Conservation (phyloP, 2,888 invertebrate species). For the Leucozona laternaria region DNA sequence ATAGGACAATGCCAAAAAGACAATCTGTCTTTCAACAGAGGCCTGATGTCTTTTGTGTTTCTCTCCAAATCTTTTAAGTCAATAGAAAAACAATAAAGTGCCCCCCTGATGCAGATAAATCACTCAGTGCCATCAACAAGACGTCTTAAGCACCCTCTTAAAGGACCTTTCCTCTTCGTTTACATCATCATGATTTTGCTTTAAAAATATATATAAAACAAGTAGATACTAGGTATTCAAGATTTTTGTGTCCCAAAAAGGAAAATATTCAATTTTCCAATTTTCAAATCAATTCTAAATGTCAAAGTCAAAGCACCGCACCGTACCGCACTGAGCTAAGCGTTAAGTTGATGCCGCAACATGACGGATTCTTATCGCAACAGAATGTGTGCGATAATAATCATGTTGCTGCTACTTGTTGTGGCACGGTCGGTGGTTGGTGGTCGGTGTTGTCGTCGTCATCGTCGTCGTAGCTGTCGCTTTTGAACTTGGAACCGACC, state of each 20-base stretch:
- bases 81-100: conserved; percentile 32
- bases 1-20: conserved; percentile 21
- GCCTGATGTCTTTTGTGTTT: background rate
- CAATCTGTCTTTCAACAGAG: conserved; percentile 25
- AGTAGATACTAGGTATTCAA: background rate
- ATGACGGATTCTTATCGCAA: conserved; percentile 59
- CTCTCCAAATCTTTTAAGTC: conserved; percentile 26
- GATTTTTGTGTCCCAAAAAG: background rate
- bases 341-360: conserved; percentile 54
- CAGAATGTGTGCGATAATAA: conserved; percentile 41
- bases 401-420: conserved; percentile 55
- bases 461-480: background rate
- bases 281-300: conserved; percentile 1
- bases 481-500: conserved; percentile 11
- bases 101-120: conserved; percentile 31
- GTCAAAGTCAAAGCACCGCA: conserved; percentile 12
- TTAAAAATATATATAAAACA: background rate
- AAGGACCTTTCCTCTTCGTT: conserved; percentile 3
- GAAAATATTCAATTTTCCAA: conserved; percentile 12
- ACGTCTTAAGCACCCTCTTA: conserved; percentile 28
- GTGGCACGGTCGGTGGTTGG: background rate
- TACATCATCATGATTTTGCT: conserved; percentile 17
- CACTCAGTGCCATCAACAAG: conserved; percentile 34
- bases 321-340: background rate
- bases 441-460: background rate